phyloP scores from a whole-genome alignment of 2,888 invertebrate species.

The Drosophila rellima region DNA sequence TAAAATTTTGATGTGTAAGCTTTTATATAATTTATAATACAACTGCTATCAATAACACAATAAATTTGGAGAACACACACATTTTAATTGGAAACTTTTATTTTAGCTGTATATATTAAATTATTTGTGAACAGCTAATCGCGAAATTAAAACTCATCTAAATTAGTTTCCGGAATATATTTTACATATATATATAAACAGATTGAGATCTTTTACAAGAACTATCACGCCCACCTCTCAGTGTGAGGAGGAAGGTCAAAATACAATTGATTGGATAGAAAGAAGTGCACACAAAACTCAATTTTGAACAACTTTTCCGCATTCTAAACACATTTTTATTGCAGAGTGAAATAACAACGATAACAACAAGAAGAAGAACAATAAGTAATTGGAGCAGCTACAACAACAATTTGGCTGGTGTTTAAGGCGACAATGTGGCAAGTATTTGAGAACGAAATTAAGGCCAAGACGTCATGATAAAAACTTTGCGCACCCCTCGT shows the following conservation, averaged over 20 bases:
- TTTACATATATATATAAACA: constrained; percentile 16
- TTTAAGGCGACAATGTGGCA: constrained; percentile 72
- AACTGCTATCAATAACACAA: neutral
- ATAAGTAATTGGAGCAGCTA: constrained; percentile 20
- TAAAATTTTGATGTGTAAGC: too few relatives aligned
- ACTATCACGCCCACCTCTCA: neutral
- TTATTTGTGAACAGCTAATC: too few relatives aligned
- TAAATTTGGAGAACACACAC: neutral
- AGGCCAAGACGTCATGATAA: constrained; percentile 78
- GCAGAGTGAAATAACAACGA: constrained; percentile 42
- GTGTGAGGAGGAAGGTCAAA: neutral
- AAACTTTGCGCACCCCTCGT: constrained; percentile 56
- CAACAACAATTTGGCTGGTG: constrained; percentile 40
- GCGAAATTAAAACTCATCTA: too few relatives aligned
- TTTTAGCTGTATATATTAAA: too few relatives aligned
- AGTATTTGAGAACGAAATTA: constrained; percentile 57
- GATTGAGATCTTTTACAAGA: constrained; percentile 17
- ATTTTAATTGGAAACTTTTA: too few relatives aligned
- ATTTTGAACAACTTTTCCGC: constrained; percentile 76
- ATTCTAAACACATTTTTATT: constrained; percentile 67
- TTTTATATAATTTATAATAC: neutral
- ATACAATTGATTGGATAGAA: constrained; percentile 70
- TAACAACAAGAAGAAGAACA: constrained; percentile 39
- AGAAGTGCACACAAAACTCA: constrained; percentile 70
- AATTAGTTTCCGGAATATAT: too few relatives aligned